Base-by-base conservation (phyloP, 2,888 invertebrate species). In the Junonia oenone region DNA sequence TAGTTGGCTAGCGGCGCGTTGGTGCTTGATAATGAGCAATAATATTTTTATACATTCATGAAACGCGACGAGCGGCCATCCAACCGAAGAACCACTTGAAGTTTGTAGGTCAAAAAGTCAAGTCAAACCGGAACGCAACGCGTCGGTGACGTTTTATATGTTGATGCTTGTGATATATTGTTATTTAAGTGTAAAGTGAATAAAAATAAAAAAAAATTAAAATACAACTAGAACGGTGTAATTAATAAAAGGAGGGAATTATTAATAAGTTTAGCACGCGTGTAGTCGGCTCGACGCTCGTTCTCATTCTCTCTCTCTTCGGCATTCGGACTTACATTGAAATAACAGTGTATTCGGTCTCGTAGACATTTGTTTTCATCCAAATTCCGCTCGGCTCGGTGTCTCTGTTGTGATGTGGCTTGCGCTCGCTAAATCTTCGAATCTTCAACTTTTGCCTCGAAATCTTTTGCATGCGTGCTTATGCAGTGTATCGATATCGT, bases 11-110 rank as follows among this genome's bases (percentile, higher is more conserved):
- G 87, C 76, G 83, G 86, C 85, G 88, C 85, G 83, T 85, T 84
- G 90, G 90, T 90, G 90, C 90, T 90, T 87, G 76, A 81, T 84
- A 77, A 88, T 88, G 75, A 90, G 90, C 90, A 90, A 90, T 89
- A 90, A 90, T 90, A 89, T 89, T 90, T 89, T 90, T 90, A 89
- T 89, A 90, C 89, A 89, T 87, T 85, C 87, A 84, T 86, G 75
- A 76, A 75, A 67, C 63, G 73, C 72, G 80, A 74, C 77, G 79
- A 78, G 76, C 81, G 75, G 72, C 78, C 72, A 40, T 40, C 38
- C 69, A 68, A 66, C 68, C 61, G 62, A 60, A 65, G n/a, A n/a
- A n/a, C n/a, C n/a, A n/a, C n/a, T n/a, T n/a, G n/a, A n/a, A n/a
- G n/a, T n/a, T n/a, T n/a, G n/a, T n/a, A 72, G 82, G 84, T 82